These are phyloP conservation scores for Trichogramma pretiosum DNA, from an alignment of 1,140 invertebrate genomes.

Conservation along the genomic window DNA sequence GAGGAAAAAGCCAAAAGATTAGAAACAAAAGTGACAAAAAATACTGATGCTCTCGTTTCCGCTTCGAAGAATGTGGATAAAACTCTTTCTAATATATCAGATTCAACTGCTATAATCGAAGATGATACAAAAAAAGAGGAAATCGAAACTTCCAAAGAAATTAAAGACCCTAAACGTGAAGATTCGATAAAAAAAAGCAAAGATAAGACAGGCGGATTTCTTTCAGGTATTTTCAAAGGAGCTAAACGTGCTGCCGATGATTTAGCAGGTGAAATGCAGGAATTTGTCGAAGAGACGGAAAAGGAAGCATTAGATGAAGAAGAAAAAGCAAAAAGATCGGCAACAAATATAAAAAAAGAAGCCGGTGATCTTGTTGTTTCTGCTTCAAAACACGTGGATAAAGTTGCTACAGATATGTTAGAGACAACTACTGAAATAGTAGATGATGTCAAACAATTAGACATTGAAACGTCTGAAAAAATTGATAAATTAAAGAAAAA, in stretches of 20 bases:
- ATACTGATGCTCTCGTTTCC: no score
- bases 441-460: no score
- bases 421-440: no score
- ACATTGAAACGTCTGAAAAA: no score
- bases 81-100: background rate
- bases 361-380: no score
- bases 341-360: no score
- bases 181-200: conserved; percentile 9
- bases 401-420: no score
- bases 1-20: background rate
- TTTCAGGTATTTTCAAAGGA: conserved; percentile 24
- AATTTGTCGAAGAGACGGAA: conserved; percentile 25
- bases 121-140: background rate
- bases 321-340: background rate
- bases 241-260: conserved; percentile 29
- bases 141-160: conserved; percentile 17
- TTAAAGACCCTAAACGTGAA: conserved; percentile 20
- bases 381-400: no score
- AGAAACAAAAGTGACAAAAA: no score
- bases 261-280: conserved; percentile 29
- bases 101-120: background rate
- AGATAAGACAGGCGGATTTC: conserved; percentile 22
- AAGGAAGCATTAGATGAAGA: conserved; percentile 12
- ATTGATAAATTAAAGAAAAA: no score
- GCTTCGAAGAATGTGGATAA: no score